Base-by-base conservation (phyloP, 2,797 vertebrate species). In the Sebastes itinus region DNA sequence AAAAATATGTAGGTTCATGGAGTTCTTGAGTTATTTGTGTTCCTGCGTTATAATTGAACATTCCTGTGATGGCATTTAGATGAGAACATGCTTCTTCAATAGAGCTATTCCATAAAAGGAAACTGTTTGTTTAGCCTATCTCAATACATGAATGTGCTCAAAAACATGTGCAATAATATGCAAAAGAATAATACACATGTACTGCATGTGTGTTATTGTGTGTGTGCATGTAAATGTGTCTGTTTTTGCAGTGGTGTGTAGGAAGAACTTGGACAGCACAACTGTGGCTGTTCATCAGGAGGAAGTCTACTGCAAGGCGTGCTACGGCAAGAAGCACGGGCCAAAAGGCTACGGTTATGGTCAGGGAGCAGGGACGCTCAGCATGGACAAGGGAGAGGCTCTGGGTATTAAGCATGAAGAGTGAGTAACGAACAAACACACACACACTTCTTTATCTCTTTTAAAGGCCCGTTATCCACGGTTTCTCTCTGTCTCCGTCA, bases 321-420 rank as follows among this genome's bases (percentile, higher is more conserved):
- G 98, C 93, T 98, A 99, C 0, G 96, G 97, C 84, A 99, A 98
- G 95, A 99, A 99, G 90, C 97, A 99, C 0, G 98, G 98, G 7
- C 98, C 98, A 73, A 99, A 99, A 94, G 98, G 98, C 88, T 99
- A 99, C 0, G 98, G 98, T 3, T 99, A 94, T 0, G 98, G 98
- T 13, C 96, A 96, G 82, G 98, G 98, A 64, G 97, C 98, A 0
- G 98, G 98, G 16, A 97, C 96, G 1, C 95, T 99, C 83, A 99
- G 96, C 94, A 99, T 94, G 46, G 98, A 99, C 94, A 96, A 93
- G 66, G 98, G 98, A 2, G 97, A 98, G 90, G 92, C 91, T 9
- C 94, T 98, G 89, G 98, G 98, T 61, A 98, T 99, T 89, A 96
- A 89, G 90, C 95, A 88, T 0, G 95, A 96, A 46, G 95, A 95